These are phyloP conservation scores for Smutsia gigantea DNA, from an alignment of 2,797 vertebrate genomes.

Conservation along the genomic window DNA sequence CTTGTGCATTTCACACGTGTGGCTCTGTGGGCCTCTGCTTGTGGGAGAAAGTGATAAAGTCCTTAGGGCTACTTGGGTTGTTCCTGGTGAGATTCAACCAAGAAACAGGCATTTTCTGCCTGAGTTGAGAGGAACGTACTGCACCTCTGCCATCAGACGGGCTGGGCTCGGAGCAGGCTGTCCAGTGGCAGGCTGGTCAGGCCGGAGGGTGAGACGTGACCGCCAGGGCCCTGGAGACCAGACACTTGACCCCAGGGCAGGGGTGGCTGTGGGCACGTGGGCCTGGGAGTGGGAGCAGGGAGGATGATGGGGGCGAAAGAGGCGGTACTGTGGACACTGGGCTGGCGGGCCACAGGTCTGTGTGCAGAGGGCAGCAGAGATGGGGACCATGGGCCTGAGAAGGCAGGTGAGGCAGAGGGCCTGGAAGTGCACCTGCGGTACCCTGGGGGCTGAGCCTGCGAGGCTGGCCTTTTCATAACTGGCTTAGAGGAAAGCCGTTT, in stretches of 20 bases:
- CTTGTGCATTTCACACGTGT: fast-evolving
- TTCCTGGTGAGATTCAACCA: background rate
- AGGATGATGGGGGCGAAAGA: fast-evolving
- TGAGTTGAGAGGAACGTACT: fast-evolving
- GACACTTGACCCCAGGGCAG: background rate
- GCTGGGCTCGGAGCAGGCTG: background rate
- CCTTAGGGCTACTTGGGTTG: fast-evolving
- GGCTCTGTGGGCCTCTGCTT: background rate
- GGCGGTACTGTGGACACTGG: fast-evolving
- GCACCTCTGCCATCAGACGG: background rate
- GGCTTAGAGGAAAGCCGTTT: background rate
- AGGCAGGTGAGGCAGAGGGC: background rate
- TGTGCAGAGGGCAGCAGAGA: background rate
- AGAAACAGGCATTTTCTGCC: background rate
- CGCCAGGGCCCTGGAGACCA: background rate
- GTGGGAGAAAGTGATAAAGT: background rate
- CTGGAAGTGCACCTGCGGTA: background rate
- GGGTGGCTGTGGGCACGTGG: background rate
- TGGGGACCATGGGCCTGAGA: background rate
- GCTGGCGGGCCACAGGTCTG: background rate
- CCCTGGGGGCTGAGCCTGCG: no score
- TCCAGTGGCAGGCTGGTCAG: fast-evolving
- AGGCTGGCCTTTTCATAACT: background rate
- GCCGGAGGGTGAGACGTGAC: fast-evolving
- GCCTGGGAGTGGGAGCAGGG: background rate